A percentile compares a stretch with the other conserved stretches of the same genome.
Conservation (phyloP, 2,113 vertebrate species). For the Cinclus cinclus region DNA sequence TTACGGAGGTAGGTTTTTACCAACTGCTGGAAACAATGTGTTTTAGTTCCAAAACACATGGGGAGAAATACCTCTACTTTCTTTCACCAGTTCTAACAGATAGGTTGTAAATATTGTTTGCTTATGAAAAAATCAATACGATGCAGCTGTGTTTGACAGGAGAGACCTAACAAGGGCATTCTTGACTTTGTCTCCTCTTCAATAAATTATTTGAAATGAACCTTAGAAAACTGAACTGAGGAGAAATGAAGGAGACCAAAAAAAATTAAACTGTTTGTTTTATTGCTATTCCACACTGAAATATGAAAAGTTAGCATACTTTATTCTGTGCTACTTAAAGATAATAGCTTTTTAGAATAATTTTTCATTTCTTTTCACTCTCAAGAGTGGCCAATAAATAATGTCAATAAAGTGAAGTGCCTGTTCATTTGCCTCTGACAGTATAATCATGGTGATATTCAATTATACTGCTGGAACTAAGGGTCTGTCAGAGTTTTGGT, state of each 20-base stretch:
- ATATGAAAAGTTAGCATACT: background rate
- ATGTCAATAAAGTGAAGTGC: background rate
- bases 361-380: background rate
- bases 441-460: background rate
- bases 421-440: constrained; percentile 17
- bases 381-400: background rate
- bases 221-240: background rate
- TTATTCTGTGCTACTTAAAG: background rate
- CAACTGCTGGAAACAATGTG: background rate
- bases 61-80: background rate
- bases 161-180: background rate
- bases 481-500: background rate
- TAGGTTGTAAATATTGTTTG: background rate
- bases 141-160: background rate
- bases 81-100: background rate
- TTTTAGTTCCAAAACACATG: background rate
- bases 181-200: background rate
- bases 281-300: background rate
- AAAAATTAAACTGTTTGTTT: background rate
- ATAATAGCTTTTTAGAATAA: background rate
- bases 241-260: background rate
- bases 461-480: background rate
- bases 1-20: background rate
- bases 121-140: background rate
- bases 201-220: background rate